Evolutionary conservation across 2,888 invertebrate genomes (phyloP), one percentile per base, ranked within the genome.

Genomic region (Catocala fraxini): DNA sequence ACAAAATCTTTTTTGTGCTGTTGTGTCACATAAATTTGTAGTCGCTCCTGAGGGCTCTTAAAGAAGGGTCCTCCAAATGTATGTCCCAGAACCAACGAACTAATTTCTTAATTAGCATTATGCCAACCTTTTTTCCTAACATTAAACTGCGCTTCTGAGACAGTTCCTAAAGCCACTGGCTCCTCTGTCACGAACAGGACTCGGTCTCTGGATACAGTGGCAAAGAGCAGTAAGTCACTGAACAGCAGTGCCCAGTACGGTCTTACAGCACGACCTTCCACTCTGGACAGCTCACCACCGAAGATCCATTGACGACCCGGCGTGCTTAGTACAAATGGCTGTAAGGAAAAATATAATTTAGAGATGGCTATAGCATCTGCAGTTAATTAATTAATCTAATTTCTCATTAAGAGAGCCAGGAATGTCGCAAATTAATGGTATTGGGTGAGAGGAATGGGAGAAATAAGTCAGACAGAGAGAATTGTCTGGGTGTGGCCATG

Each of bases 291-390:
- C 79, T 98, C 98, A 0, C 98, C 98, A 5, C 98, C 98, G 78
- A 98, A 98, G 62, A 98, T 97, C 98, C 98, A 98, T 88, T 98
- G 98, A 55, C 98, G 95, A 34, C 97, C 97, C 55, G 97, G 96
- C 77, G 97, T 96, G 81, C 97, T 97, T 86, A 98, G 92, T 56
- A 97, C 96, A 87, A 98, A 98, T 56, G 98, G 98, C 95, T 96
- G 86, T 9, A 91, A 92, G 11, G 59, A 46, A 48, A 13, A 12
- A 15, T 25, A 33, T 54, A 25, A 7, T 42, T 39, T 0, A 35
- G 9, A 3, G 42, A 43, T 6, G 13, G 25, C 4, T 25, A 25
- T 4, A 25, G 25, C 3, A 25, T 25, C 25, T 25, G 25, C 25
- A 25, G 3, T 25, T 25, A 25, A 25, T 25, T 25, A 25, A 25